Base-by-base conservation (phyloP, 2,888 invertebrate genomes). In the Griposia aprilina region DNA sequence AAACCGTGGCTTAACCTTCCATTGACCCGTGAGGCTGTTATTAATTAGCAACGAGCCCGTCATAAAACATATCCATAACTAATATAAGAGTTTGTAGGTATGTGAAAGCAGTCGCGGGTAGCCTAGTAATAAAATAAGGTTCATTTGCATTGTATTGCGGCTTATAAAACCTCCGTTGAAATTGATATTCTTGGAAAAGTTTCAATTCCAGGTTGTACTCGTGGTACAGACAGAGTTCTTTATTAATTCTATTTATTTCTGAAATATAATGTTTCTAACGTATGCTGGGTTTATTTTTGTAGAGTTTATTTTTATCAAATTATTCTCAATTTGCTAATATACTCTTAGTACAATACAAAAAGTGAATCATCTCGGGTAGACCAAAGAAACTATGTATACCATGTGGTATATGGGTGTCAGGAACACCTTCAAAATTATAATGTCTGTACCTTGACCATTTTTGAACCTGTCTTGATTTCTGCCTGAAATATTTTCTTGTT, bases 91-190 rank as follows among this genome's bases (percentile, higher is more conserved):
- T 69, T n/a, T 72, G 59, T 15, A 59, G 26, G 2, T 50, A 17
- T 67, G 59, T 50, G 17, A 26, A 55, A 63, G 48, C 23, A 41
- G 41, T 41, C 10, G 26, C 17, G 3, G 26, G 7, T 45, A 13
- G 55, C 45, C 36, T 1, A 48, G 55, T 63, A 55, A 77, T 77
- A 7, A 70, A 77, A 77, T 48, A 69, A 77, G 30, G 45, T 63
- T 55, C 69, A 77, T 77, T 78, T 55, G 70, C 77, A 77, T 77
- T 63, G 48, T 70, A 63, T 77, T 77, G 69, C 69, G 26, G 45
- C 62, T 5, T 60, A 45, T 17, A 13, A n/a, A 62, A 17, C 30
- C 26, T 62, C 62, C 62, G 36, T 8, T 62, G 36, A 62, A 48
- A 70, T 48, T 55, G 26, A 55, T 78, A 78, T 78, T 45, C 55